These are phyloP conservation scores for Meloidogyne exigua DNA, from an alignment of 1,140 invertebrate genomes.

Conservation along the genomic window DNA sequence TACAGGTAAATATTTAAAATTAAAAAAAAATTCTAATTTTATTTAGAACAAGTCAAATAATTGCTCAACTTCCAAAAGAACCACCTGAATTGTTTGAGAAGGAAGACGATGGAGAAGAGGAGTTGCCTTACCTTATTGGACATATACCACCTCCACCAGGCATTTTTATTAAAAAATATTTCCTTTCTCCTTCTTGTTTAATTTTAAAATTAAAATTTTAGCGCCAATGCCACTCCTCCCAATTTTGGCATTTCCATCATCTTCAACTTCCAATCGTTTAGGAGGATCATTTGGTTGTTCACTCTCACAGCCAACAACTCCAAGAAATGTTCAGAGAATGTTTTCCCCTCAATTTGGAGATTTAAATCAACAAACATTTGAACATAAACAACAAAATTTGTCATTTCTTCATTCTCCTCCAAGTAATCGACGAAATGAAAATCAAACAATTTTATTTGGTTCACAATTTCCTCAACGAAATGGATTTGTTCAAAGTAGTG, in stretches of 20 bases:
- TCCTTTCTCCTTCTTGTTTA: too few relatives aligned
- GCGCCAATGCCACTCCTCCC: slow-evolving; percentile 5
- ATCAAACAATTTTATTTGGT: neutral
- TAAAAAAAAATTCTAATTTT: neutral
- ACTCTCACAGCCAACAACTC: slow-evolving; percentile 17
- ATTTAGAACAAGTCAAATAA: slow-evolving; percentile 23
- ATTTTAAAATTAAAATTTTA: neutral
- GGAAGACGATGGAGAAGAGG: slow-evolving; percentile 12
- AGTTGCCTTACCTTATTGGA: neutral
- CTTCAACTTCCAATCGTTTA: neutral
- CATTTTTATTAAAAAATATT: too few relatives aligned
- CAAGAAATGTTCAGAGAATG: slow-evolving; percentile 9
- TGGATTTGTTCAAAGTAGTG: neutral
- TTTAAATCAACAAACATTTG: neutral
- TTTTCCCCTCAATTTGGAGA: slow-evolving; percentile 1
- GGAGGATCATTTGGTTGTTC: neutral
- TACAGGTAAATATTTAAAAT: slow-evolving; percentile 13
- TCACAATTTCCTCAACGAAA: neutral
- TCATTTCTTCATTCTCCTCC: neutral
- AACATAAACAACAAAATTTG: neutral
- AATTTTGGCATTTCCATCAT: slow-evolving; percentile 1
- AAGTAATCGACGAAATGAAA: neutral
- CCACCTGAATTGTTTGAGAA: slow-evolving; percentile 13
- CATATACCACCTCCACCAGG: slow-evolving; percentile 13
- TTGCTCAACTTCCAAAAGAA: slow-evolving; percentile 22